Conservation (phyloP, 2,888 invertebrate species). For the Cataglyphis rosenhaueri region DNA sequence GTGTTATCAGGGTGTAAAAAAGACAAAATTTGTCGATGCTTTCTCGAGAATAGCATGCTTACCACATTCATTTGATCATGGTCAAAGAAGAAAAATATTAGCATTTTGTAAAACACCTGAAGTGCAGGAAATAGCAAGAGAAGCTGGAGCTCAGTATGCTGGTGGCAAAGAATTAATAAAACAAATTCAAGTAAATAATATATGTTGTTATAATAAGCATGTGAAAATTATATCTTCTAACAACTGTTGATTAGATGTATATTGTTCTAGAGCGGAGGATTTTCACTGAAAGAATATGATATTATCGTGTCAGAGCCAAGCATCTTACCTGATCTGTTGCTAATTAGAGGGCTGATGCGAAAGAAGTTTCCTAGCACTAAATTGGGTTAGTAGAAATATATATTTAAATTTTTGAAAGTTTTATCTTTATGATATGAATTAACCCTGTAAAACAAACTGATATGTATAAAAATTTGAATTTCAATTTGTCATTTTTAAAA, state of each 20-base stretch:
- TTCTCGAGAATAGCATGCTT: constrained; percentile 89
- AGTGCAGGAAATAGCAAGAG: constrained; percentile 87
- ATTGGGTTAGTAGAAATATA: constrained; percentile 72
- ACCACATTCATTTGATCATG: constrained; percentile 90
- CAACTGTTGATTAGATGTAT: background rate
- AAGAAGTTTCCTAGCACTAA: constrained; percentile 90
- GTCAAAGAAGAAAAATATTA: constrained; percentile 89
- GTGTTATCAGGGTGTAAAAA: constrained; percentile 71
- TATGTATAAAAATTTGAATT: background rate
- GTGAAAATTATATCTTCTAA: constrained; percentile 1
- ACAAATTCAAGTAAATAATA: constrained; percentile 88
- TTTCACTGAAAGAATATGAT: constrained; percentile 90
- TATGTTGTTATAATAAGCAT: background rate
- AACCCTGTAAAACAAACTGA: background rate
- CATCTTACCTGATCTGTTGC: constrained; percentile 91
- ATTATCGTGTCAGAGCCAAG: constrained; percentile 92
- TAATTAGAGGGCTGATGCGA: constrained; percentile 92
- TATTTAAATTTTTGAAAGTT: constrained; percentile 5
- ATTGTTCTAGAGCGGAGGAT: constrained; percentile 88
- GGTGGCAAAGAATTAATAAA: constrained; percentile 92
- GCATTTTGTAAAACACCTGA: constrained; percentile 91
- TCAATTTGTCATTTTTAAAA: background rate
- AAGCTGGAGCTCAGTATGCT: constrained; percentile 91
- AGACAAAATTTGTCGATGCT: constrained; percentile 90
- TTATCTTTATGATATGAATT: background rate